A percentile compares a stretch with the other conserved stretches of the same genome.
phyloP scores from a whole-genome alignment of 2,888 invertebrate genomes.

The Carpatolechia fugitivella region DNA sequence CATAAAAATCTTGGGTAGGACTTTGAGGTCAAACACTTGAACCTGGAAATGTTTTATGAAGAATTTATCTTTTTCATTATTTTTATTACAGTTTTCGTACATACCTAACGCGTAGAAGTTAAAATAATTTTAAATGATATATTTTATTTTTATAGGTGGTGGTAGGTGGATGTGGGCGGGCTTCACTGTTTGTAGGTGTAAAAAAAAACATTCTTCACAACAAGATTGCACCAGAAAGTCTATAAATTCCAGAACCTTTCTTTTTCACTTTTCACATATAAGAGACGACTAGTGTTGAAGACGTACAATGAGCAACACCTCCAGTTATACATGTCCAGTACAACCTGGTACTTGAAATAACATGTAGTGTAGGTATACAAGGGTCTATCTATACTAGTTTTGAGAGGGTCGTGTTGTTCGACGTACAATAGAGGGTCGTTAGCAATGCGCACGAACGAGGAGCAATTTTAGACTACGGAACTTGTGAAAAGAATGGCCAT shows the following conservation, averaged over 20 bases:
- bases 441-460: conserved; percentile 37
- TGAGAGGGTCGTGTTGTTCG: conserved; percentile 8
- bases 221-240: background rate
- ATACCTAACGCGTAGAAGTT: no score
- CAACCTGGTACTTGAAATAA: no score
- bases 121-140: no score
- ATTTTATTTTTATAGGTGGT: no score
- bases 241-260: background rate
- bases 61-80: no score
- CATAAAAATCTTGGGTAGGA: no score
- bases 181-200: no score
- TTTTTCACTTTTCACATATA: background rate
- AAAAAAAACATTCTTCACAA: background rate
- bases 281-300: background rate
- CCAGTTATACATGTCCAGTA: conserved; percentile 5
- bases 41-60: no score
- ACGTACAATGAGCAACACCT: conserved; percentile 18
- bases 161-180: no score
- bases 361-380: no score
- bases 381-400: no score
- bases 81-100: no score
- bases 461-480: conserved; percentile 43
- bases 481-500: conserved; percentile 26
- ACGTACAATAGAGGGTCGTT: conserved; percentile 45
- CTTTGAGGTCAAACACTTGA: background rate